Percentiles rank a stretch among this genome's conserved stretches.
Evolutionary conservation across 2,113 vertebrate genomes (phyloP).

Genomic region (Sinocyclocheilus anshuiensis): DNA sequence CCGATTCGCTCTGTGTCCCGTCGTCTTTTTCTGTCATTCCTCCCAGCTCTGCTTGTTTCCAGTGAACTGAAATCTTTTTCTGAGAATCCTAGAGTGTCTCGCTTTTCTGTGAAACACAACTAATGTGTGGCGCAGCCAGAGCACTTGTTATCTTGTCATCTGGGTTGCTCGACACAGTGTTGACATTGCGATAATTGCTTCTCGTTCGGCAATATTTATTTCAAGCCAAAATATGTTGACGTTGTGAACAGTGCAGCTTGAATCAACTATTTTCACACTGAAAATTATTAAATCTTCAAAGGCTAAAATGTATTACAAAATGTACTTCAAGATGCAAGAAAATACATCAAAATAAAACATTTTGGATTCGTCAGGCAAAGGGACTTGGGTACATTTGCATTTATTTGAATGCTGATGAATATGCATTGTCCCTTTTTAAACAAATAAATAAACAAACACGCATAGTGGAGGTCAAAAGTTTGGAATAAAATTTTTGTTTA

Average conservation of each 20-base stretch:
- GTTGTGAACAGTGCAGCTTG: neutral
- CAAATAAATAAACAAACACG: neutral
- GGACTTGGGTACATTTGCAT: neutral
- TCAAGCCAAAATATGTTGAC: neutral
- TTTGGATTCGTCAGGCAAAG: neutral
- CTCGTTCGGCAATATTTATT: neutral
- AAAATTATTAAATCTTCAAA: neutral
- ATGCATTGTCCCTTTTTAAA: neutral
- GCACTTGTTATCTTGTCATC: slow-evolving; percentile 20
- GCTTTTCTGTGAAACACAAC: slow-evolving; percentile 31
- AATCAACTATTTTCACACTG: neutral
- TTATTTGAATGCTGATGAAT: neutral
- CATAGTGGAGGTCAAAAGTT: neutral
- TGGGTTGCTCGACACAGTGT: neutral
- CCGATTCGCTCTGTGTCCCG: slow-evolving; percentile 41
- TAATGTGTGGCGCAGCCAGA: neutral
- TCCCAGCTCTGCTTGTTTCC: slow-evolving; percentile 49
- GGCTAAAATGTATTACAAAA: neutral
- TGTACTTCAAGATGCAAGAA: neutral
- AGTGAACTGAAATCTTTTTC: slow-evolving; percentile 62
- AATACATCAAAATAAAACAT: neutral
- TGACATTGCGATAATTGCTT: neutral
- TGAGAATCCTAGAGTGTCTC: slow-evolving; percentile 67
- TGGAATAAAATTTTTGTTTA: neutral
- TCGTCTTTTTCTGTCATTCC: slow-evolving; percentile 27